These are phyloP conservation scores for Cylloceria caligata DNA, from an alignment of 2,888 invertebrate species.

Conservation along the genomic window DNA sequence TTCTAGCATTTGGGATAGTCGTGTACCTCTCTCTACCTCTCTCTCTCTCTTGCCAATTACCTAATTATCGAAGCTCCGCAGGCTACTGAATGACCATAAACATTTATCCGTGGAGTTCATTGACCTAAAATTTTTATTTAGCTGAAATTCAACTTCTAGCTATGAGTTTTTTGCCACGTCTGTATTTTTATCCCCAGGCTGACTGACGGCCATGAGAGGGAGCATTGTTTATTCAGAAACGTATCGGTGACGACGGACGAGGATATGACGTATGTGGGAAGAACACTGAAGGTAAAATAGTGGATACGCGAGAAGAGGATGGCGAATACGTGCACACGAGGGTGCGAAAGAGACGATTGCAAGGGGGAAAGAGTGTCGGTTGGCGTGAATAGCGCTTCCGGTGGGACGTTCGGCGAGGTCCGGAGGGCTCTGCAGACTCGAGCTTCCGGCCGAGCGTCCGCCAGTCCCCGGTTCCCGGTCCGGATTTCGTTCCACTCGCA, in stretches of 20 bases:
- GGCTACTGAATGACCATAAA: constrained; percentile 4
- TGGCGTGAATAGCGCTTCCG: constrained; percentile 84
- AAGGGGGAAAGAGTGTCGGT: constrained; percentile 71
- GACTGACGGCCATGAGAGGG: constrained; percentile 64
- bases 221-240: constrained; percentile 83
- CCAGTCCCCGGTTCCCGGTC: constrained; percentile 79
- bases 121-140: constrained; percentile 7
- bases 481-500: constrained; percentile 75
- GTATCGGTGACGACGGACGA: constrained; percentile 79
- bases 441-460: constrained; percentile 84
- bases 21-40: not conserved
- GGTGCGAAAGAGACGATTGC: constrained; percentile 38
- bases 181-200: constrained; percentile 43
- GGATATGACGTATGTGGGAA: constrained; percentile 68
- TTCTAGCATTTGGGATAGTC: not conserved
- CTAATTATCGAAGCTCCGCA: constrained; percentile 42
- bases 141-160: too few relatives aligned
- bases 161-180: not conserved
- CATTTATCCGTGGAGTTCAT: constrained; percentile 27
- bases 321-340: not conserved
- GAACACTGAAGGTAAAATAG: constrained; percentile 13
- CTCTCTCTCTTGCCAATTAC: constrained; percentile 19
- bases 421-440: constrained; percentile 82
- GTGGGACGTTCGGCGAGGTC: constrained; percentile 82
- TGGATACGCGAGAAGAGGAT: constrained; percentile 33